A percentile compares a stretch with the other conserved stretches of the same genome.
These are phyloP conservation scores for Laterallus jamaicensis DNA, from an alignment of 2,113 vertebrate species.

Conservation along the genomic window DNA sequence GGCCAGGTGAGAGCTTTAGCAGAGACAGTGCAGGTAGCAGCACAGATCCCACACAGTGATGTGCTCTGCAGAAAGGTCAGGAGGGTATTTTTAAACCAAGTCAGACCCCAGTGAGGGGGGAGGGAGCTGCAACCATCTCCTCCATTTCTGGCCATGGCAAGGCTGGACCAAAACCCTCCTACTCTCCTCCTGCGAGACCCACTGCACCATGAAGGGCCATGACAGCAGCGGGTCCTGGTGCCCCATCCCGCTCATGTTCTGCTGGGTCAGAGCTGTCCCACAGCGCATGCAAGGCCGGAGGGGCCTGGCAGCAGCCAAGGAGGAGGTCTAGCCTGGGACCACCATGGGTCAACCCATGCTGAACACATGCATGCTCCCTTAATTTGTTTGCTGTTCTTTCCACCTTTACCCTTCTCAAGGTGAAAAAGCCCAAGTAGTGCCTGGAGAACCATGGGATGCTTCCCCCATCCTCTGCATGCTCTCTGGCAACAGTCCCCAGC, in stretches of 20 bases:
- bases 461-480: neutral
- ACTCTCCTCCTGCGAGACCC: neutral
- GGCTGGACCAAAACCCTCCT: neutral
- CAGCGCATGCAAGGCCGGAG: no score
- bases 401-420: neutral
- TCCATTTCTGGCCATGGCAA: neutral
- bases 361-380: neutral
- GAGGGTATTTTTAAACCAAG: neutral
- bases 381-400: neutral
- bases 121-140: neutral
- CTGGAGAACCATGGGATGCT: neutral
- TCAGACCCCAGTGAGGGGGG: neutral
- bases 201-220: rapidly evolving
- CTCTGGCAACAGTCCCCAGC: neutral
- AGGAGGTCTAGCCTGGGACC: neutral
- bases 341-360: neutral
- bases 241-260: rapidly evolving
- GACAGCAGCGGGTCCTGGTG: rapidly evolving
- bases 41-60: rapidly evolving
- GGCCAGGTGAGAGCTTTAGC: neutral
- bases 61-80: neutral
- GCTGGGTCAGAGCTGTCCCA: neutral
- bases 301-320: neutral
- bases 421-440: neutral
- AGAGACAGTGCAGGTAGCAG: neutral